Conservation (phyloP, 1,140 invertebrate genomes). For the Zophobas atratus region DNA sequence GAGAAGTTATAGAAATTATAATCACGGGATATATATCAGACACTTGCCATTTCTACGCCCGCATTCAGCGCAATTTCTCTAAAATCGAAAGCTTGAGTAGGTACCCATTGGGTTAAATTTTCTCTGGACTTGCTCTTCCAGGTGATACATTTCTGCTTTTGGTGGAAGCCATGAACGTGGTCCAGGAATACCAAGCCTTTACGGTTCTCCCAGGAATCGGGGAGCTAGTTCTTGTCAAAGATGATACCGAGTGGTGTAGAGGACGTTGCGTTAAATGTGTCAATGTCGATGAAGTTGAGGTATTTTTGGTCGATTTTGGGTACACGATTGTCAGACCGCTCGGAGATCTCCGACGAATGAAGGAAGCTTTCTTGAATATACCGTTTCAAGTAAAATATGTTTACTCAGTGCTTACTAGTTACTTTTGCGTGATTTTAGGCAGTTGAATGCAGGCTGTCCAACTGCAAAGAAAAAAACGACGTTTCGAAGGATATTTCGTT, state of each 20-base stretch:
- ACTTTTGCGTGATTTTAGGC: slow-evolving; percentile 24
- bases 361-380: slow-evolving; percentile 50
- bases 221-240: slow-evolving; percentile 56
- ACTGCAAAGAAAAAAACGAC: slow-evolving; percentile 37
- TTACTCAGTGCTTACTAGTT: too few relatives aligned
- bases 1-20: slow-evolving; percentile 47
- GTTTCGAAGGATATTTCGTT: slow-evolving; percentile 24
- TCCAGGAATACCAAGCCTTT: slow-evolving; percentile 52
- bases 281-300: slow-evolving; percentile 23
- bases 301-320: slow-evolving; percentile 55
- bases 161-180: slow-evolving; percentile 52
- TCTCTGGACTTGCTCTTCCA: slow-evolving; percentile 10
- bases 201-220: slow-evolving; percentile 56
- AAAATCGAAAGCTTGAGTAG: background rate
- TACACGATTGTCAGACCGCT: slow-evolving; percentile 30
- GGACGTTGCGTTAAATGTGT: background rate
- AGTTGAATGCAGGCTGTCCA: slow-evolving; percentile 49
- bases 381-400: slow-evolving; percentile 52
- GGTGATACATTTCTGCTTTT: slow-evolving; percentile 50
- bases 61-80: slow-evolving; percentile 48
- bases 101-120: too few relatives aligned
- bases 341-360: slow-evolving; percentile 50
- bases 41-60: slow-evolving; percentile 53
- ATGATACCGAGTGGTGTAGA: slow-evolving; percentile 13
- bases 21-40: slow-evolving; percentile 52